phyloP scores from a whole-genome alignment of 2,113 vertebrate species.

The Psammodynastes pulverulentus region DNA sequence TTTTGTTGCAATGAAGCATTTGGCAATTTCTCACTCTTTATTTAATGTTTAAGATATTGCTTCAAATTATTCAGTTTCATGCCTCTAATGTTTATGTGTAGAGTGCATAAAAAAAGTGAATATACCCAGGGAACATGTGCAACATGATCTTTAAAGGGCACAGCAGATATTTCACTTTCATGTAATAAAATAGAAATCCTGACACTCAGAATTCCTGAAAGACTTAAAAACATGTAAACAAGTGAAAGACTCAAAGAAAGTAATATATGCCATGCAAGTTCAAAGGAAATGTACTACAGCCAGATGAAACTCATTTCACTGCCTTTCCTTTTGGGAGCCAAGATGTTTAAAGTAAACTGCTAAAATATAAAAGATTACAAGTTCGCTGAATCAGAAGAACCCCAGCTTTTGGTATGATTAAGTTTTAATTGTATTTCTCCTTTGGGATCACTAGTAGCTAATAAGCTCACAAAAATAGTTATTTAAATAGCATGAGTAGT shows the following conservation, averaged over 20 bases:
- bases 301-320: constrained; percentile 50
- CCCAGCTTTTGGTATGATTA: constrained; percentile 76
- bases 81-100: constrained; percentile 44
- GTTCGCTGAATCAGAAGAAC: constrained; percentile 77
- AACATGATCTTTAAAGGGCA: constrained; percentile 37
- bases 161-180: constrained; percentile 33
- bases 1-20: constrained; percentile 19
- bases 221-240: constrained; percentile 18
- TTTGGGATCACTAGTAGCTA: constrained; percentile 76
- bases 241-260: constrained; percentile 13
- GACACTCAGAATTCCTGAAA: constrained; percentile 37
- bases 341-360: constrained; percentile 72
- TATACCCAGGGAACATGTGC: constrained; percentile 12
- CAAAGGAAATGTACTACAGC: constrained; percentile 19
- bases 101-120: constrained; percentile 33
- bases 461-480: constrained; percentile 76
- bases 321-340: constrained; percentile 43
- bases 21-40: constrained; percentile 33
- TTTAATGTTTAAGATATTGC: constrained; percentile 45
- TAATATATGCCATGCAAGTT: constrained; percentile 26
- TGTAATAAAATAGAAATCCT: constrained; percentile 40
- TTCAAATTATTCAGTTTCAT: constrained; percentile 51
- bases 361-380: constrained; percentile 72
- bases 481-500: constrained; percentile 75
- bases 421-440: constrained; percentile 82